Conservation (phyloP, 2,797 vertebrate species). For the Pangasius krempfi region DNA sequence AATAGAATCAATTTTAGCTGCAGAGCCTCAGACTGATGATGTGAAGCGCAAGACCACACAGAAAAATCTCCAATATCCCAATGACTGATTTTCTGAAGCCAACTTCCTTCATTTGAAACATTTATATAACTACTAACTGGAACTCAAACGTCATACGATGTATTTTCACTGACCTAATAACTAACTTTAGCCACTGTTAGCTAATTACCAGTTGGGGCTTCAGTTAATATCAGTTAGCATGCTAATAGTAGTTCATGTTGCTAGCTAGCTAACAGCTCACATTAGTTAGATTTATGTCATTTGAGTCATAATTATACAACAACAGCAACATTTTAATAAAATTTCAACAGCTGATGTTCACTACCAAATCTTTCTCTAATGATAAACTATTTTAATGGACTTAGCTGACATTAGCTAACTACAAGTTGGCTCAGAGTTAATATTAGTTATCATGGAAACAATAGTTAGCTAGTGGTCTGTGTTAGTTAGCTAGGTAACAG, state of each 20-base stretch:
- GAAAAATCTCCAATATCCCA: background rate
- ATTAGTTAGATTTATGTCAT: background rate
- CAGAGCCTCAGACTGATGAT: conserved; percentile 4
- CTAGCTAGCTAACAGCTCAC: background rate
- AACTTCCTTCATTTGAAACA: background rate
- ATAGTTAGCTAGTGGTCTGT: background rate
- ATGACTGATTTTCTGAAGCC: background rate
- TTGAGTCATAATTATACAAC: background rate
- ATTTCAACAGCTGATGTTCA: background rate
- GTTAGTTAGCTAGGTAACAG: background rate
- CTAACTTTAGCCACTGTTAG: background rate
- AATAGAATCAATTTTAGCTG: background rate
- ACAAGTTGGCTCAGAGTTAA: background rate
- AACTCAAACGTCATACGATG: background rate
- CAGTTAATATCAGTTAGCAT: background rate
- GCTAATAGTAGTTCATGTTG: background rate
- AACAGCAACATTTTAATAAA: background rate
- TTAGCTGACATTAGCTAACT: background rate
- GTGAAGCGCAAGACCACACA: background rate
- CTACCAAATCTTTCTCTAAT: background rate
- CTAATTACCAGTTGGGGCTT: background rate
- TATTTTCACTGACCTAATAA: background rate
- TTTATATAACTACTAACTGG: background rate
- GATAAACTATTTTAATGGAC: background rate
- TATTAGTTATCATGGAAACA: background rate